Evolutionary conservation across 2,113 vertebrate species (phyloP).

Genomic region (Plecturocebus donacophilus): DNA sequence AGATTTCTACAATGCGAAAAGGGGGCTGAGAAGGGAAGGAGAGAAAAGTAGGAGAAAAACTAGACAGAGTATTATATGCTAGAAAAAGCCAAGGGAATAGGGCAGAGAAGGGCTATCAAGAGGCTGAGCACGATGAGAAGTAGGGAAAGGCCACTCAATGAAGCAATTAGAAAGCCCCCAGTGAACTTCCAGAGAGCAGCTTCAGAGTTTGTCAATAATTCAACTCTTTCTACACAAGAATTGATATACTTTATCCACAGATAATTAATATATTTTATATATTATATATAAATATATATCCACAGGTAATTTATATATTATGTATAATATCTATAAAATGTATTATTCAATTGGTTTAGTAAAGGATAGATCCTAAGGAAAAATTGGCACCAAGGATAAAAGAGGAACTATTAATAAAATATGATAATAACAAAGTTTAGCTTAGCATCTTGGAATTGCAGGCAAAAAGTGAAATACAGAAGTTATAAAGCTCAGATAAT

Average conservation of each 20-base stretch:
- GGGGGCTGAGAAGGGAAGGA: neutral
- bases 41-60: neutral
- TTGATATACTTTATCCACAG: neutral
- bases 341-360: neutral
- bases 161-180: neutral
- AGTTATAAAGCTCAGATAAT: neutral
- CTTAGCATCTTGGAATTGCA: slow-evolving; percentile 6
- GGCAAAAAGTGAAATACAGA: neutral
- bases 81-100: neutral
- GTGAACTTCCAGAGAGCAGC: neutral
- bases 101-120: neutral
- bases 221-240: neutral
- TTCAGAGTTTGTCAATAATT: neutral
- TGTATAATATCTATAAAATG: neutral
- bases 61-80: neutral
- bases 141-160: neutral
- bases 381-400: neutral
- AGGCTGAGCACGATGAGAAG: neutral
- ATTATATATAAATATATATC: too few species aligned
- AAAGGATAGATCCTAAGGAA: neutral
- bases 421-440: neutral
- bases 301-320: too few species aligned
- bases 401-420: neutral
- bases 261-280: neutral
- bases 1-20: neutral